Evolutionary conservation across 2,797 vertebrate species (phyloP), one percentile per base, ranked within the genome.

Genomic region (Sebastes steindachneri): DNA sequence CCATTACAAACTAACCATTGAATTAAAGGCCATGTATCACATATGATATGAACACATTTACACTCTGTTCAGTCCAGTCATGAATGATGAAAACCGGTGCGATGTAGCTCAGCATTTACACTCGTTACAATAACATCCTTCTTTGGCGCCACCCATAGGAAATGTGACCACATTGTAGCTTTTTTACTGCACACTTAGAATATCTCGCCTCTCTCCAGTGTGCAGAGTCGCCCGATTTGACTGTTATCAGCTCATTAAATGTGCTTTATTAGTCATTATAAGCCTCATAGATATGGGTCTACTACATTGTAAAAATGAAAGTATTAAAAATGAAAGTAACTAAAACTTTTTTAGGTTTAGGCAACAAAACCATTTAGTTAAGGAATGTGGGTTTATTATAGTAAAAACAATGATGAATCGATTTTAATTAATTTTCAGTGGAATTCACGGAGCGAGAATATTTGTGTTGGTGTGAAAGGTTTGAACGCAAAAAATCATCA

Each of bases 251-350:
- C 37, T 41, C 12, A 41, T 0, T 41, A 15, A 41, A 41, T 41
- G 37, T 41, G 37, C 37, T 41, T 41, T 15, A 41, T 41, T 41
- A 15, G 37, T 41, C 12, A 0, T 41, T 41, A 41, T 15, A 41
- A 41, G 37, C 14, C 14, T 41, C 37, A 41, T 41, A 41, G 37
- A 41, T 41, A 41, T 41, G 37, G 37, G 37, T 15, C 37, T 41
- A 15, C 0, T 41, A 15, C 0, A 0, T 41, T 15, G 37, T 41
- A 41, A 41, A 41, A 41, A 14, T 41, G 12, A 3, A 41, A 41
- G 37, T 3, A 41, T 37, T 41, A 15, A 41, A 41, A 41, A 14
- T 41, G 37, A 41, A 41, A 41, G 37, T 41, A 41, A 41, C 37
- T 41, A 41, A 41, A 41, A 41, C 37, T 41, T 41, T 0, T 41